Evolutionary conservation across 2,113 vertebrate genomes (phyloP).

Genomic region (Phycodurus eques): DNA sequence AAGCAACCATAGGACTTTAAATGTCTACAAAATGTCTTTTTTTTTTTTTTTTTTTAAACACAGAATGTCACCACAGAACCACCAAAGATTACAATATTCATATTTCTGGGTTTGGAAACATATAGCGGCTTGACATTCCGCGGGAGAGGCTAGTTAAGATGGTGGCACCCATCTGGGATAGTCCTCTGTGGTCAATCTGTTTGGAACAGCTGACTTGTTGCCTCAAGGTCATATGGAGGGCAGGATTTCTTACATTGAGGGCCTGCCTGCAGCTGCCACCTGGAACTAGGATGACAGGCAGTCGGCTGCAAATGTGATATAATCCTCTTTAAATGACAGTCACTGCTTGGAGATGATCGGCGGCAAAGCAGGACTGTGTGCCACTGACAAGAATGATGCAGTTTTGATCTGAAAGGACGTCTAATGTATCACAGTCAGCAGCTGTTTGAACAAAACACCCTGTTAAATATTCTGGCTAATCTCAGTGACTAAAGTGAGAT

Average conservation of each 20-base stretch:
- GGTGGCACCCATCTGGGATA: not conserved
- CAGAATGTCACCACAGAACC: no score
- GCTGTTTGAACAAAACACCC: not conserved
- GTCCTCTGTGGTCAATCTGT: slow-evolving; percentile 13
- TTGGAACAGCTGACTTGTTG: slow-evolving; percentile 27
- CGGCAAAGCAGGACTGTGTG: no score
- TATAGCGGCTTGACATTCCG: no score
- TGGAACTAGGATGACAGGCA: not conserved
- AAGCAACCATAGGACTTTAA: no score
- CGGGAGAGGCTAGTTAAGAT: no score
- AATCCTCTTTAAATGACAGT: slow-evolving; percentile 34
- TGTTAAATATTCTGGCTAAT: not conserved
- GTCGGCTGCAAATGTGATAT: slow-evolving; percentile 1
- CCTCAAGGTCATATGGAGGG: slow-evolving; percentile 45
- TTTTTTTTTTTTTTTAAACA: no score
- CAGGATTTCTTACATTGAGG: slow-evolving; percentile 14
- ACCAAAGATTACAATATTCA: no score
- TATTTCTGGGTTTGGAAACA: no score
- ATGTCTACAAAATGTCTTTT: no score
- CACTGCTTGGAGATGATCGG: slow-evolving; percentile 1
- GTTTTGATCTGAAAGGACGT: not conserved
- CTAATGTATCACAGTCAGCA: not conserved
- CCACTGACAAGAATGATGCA: not conserved
- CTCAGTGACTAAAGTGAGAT: not conserved
- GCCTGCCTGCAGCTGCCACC: slow-evolving; percentile 28